Percentiles rank a stretch among this genome's conserved stretches.
These are phyloP conservation scores for Epinephelus malabaricus DNA, from an alignment of 2,797 vertebrate species.

Conservation along the genomic window DNA sequence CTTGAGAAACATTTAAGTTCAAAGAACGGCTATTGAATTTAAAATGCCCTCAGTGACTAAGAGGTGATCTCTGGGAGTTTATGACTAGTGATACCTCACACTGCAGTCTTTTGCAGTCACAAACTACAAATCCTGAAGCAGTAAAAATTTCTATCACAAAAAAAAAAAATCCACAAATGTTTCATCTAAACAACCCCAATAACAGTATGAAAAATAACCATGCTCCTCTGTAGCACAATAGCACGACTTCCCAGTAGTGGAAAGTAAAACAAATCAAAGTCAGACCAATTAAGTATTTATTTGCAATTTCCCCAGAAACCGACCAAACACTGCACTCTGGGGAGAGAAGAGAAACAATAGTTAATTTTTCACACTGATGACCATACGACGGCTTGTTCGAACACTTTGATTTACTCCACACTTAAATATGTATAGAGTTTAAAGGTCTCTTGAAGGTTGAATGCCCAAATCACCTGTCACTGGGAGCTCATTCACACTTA, in stretches of 20 bases:
- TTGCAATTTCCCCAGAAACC: constrained; percentile 23
- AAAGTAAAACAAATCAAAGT: constrained; percentile 37
- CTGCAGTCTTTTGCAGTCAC: background rate
- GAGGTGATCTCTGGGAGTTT: background rate
- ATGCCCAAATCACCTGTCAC: constrained; percentile 50
- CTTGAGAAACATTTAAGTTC: too few relatives aligned
- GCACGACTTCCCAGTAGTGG: background rate
- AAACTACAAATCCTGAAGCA: background rate
- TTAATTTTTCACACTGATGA: constrained; percentile 46
- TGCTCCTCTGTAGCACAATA: background rate
- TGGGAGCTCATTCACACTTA: constrained; percentile 48
- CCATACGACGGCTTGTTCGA: constrained; percentile 38
- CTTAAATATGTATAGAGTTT: constrained; percentile 45
- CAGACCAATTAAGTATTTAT: constrained; percentile 35
- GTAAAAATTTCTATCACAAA: background rate
- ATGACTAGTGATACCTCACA: background rate
- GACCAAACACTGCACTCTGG: constrained; percentile 21
- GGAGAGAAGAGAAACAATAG: constrained; percentile 10
- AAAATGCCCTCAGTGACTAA: too few relatives aligned
- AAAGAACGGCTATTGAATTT: too few relatives aligned
- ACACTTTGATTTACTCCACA: constrained; percentile 53
- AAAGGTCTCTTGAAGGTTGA: constrained; percentile 57
- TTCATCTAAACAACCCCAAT: constrained; percentile 14
- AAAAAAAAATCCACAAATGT: constrained; percentile 13
- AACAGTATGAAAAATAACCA: background rate